Percentiles rank a stretch among this genome's conserved stretches.
Evolutionary conservation across 2,113 vertebrate genomes (phyloP).

Genomic region (Ctenodactylus gundi): DNA sequence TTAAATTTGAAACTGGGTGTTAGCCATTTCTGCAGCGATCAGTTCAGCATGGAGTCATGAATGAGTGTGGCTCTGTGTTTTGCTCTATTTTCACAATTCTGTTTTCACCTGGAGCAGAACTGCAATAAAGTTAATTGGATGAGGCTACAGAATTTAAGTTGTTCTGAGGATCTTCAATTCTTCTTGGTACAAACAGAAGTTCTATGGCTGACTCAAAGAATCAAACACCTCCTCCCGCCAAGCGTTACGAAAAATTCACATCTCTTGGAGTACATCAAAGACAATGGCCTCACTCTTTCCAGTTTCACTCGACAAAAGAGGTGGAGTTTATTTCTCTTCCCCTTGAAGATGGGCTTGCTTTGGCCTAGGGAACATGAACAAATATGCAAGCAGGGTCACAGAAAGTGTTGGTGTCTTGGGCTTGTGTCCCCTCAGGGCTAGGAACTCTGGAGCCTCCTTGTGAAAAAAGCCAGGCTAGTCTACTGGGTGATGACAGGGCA

Average conservation of each 20-base stretch:
- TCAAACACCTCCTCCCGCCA: neutral
- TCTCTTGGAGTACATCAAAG: neutral
- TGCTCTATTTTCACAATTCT: neutral
- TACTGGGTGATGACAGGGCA: neutral
- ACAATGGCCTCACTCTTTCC: neutral
- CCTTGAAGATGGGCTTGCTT: neutral
- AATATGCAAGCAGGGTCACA: neutral
- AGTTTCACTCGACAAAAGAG: neutral
- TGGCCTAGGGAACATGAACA: neutral
- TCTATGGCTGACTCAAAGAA: neutral
- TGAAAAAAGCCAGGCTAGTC: neutral
- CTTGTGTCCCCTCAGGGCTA: neutral
- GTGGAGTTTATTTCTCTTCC: neutral
- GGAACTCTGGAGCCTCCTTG: neutral
- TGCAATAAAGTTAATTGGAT: constrained; percentile 1
- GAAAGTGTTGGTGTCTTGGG: neutral
- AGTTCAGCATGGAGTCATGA: neutral
- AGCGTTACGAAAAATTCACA: constrained; percentile 19
- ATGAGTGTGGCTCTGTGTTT: neutral
- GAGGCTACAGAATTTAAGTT: neutral
- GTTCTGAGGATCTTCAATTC: neutral
- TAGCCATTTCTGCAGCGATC: neutral
- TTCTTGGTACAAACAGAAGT: neutral
- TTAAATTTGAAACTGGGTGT: neutral
- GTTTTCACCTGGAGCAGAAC: neutral